Conservation (phyloP, 2,888 invertebrate species). For the Parnassius glacialis region DNA sequence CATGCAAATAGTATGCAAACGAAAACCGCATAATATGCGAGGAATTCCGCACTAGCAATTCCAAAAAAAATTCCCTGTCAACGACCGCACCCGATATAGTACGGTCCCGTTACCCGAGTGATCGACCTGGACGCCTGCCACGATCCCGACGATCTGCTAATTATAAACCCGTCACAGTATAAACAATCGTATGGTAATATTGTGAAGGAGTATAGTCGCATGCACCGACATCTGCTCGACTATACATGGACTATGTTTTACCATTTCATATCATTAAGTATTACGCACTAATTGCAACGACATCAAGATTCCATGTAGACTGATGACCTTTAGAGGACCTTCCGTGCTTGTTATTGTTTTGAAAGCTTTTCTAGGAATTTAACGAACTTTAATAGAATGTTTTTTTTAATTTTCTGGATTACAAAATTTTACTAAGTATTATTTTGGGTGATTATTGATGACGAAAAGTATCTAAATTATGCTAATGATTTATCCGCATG, state of each 20-base stretch:
- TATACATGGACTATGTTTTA: conserved; percentile 46
- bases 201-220: conserved; percentile 54
- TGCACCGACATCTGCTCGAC: conserved; percentile 37
- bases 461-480: no score
- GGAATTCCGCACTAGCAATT: conserved; percentile 52
- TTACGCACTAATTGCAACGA: conserved; percentile 44
- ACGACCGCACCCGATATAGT: conserved; percentile 73
- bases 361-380: no score
- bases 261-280: conserved; percentile 44
- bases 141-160: conserved; percentile 65
- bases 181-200: conserved; percentile 58
- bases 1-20: not conserved
- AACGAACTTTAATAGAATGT: no score
- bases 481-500: not conserved
- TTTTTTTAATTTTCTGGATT: no score
- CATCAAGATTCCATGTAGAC: conserved; percentile 36
- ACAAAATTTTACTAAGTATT: no score
- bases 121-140: conserved; percentile 77
- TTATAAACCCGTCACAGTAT: conserved; percentile 60
- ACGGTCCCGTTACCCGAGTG: conserved; percentile 73
- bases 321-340: conserved; percentile 31
- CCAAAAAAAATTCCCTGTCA: conserved; percentile 63
- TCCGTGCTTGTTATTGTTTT: conserved; percentile 3
- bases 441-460: no score
- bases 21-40: not conserved